Evolutionary conservation across 1,140 invertebrate species (phyloP), one percentile per base, ranked within the genome.

Genomic region (Neomicropteryx cornuta): DNA sequence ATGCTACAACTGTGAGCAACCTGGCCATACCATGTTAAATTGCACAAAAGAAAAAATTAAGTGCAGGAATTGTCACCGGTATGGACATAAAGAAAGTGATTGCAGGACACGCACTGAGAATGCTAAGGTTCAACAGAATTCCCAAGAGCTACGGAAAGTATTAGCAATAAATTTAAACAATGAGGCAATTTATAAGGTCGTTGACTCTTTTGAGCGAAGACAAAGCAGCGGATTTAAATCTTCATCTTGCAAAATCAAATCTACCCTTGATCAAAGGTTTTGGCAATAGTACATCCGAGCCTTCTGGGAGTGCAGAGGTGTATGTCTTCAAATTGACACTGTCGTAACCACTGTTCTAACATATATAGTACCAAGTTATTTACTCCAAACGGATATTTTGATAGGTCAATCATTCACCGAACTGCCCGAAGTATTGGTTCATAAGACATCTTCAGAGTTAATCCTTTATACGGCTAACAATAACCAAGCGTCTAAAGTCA

Each of bases 1-100:
- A 8, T 21, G 18, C 24, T 2, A 41, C 39, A 3, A 41, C 20
- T 41, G 39, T 21, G 39, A 34, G 23, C 22, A 40, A 18, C 20
- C 4, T 13, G 38, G 38, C 3, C 38, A 40, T 27, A 27, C 17
- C 10, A n/a, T 33, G 13, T 14, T 10, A 13, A 40, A 18, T 20
- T 40, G 38, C 17, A 18, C 21, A n/a, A 33, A 40, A 20, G 21
- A 23, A 10, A n/a, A 34, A 10, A 11, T 40, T 13, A 27, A 27
- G 21, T 40, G 38, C 21, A 33, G 30, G 27, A 33, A 18, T 11
- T 40, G 38, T 29, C 22, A 27, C 3, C 31, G 23, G 13, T 33
- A 20, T n/a, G 38, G 38, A n/a, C 38, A 40, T 18, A 18, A 22
- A 18, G 18, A 27, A 10, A 28, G 13, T 5, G 17, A 40, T n/a